Percentiles rank a stretch among this genome's conserved stretches.
Conservation (phyloP, 2,797 vertebrate species). For the Microctenopoma steveboyesi region DNA sequence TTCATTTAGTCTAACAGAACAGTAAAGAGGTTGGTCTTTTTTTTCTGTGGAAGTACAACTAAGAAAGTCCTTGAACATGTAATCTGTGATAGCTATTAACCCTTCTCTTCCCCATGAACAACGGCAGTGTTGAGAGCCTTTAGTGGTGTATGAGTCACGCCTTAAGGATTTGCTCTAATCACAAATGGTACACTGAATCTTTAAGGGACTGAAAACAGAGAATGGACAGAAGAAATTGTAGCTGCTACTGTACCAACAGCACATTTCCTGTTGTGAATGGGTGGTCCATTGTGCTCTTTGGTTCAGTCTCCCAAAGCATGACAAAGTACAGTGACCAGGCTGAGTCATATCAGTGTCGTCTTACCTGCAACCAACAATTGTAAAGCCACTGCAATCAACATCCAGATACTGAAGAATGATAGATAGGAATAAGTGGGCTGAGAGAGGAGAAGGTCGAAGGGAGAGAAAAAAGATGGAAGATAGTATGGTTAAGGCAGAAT, state of each 20-base stretch:
- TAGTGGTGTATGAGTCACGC: conserved; percentile 1
- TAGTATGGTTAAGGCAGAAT: too few relatives aligned
- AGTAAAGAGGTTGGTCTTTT: neutral
- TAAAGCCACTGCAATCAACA: neutral
- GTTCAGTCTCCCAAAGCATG: too few relatives aligned
- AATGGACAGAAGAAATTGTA: neutral
- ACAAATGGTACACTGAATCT: neutral
- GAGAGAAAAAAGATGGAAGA: too few relatives aligned
- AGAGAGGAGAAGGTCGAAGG: too few relatives aligned
- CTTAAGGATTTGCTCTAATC: neutral
- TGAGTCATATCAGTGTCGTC: neutral
- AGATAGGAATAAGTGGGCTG: too few relatives aligned
- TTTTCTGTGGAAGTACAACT: neutral
- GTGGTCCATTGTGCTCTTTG: too few relatives aligned
- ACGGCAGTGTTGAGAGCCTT: neutral
- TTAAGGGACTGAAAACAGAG: neutral
- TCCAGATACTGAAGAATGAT: too few relatives aligned
- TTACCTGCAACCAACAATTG: neutral
- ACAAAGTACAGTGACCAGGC: too few relatives aligned
- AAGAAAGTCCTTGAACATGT: neutral
- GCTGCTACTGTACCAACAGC: neutral
- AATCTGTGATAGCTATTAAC: neutral
- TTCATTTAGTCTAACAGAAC: neutral
- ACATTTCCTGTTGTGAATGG: neutral
- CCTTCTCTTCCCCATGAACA: neutral